Percentiles rank a stretch among this genome's conserved stretches.
These are phyloP conservation scores for Drosophila cyrtoloma DNA, from an alignment of 2,888 invertebrate species.

Conservation along the genomic window DNA sequence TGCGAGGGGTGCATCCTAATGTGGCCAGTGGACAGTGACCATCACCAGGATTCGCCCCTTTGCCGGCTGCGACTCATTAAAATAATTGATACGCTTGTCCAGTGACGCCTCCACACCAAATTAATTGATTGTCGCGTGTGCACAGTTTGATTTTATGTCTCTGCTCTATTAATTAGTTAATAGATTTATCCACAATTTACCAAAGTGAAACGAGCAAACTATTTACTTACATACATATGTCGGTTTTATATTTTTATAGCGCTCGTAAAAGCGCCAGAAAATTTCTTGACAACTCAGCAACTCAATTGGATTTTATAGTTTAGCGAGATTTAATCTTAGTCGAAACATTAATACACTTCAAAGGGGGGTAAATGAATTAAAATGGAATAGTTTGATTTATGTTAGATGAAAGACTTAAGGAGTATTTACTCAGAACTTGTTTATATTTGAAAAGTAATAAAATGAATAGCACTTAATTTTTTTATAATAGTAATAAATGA, in stretches of 20 bases:
- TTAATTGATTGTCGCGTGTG: conserved; percentile 66
- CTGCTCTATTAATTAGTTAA: conserved; percentile 72
- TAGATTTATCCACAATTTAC: conserved; percentile 61
- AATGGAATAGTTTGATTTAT: background rate
- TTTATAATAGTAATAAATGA: background rate
- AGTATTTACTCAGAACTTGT: background rate
- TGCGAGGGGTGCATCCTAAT: conserved; percentile 74
- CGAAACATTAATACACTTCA: conserved; percentile 4
- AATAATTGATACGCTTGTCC: conserved; percentile 80
- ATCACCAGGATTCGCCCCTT: conserved; percentile 21
- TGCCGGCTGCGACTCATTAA: conserved; percentile 59
- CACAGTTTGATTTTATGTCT: conserved; percentile 64
- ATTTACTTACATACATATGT: conserved; percentile 10
- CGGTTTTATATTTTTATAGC: conserved; percentile 31
- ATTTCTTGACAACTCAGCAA: conserved; percentile 69
- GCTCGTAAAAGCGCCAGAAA: conserved; percentile 49
- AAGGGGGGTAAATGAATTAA: background rate
- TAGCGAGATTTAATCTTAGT: background rate
- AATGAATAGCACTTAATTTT: background rate
- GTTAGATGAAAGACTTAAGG: background rate
- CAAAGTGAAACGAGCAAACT: conserved; percentile 13
- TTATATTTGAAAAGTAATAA: background rate
- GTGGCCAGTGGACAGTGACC: conserved; percentile 69
- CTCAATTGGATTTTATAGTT: conserved; percentile 18
- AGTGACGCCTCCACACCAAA: conserved; percentile 65